Conservation (phyloP, 2,888 invertebrate species). For the Galerucella calmariensis region DNA sequence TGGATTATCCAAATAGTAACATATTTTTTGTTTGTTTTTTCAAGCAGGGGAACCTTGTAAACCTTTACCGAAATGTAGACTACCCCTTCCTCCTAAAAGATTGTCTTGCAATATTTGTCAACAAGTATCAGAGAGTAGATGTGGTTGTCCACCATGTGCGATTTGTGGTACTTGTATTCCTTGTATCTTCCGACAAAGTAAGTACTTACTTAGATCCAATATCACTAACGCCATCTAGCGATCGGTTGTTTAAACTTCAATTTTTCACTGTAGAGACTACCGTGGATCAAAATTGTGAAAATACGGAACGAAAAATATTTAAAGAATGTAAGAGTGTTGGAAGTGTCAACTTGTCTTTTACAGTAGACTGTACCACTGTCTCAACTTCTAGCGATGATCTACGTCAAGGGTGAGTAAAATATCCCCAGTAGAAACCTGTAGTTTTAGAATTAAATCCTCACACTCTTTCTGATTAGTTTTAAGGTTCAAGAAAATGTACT, state of each 20-base stretch:
- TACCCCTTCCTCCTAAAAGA: neutral
- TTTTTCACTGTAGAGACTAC: neutral
- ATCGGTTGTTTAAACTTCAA: neutral
- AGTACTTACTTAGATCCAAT: neutral
- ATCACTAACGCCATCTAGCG: neutral
- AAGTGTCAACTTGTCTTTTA: neutral
- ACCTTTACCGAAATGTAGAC: neutral
- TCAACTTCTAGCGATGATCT: neutral
- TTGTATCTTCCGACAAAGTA: neutral
- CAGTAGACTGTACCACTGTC: neutral
- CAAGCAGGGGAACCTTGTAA: neutral
- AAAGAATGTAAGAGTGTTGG: neutral
- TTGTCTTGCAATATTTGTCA: neutral
- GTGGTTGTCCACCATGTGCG: neutral
- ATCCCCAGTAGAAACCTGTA: no score
- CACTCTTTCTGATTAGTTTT: no score
- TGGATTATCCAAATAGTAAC: neutral
- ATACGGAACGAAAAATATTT: neutral
- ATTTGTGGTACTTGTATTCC: neutral
- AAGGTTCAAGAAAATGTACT: no score
- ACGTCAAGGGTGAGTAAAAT: neutral
- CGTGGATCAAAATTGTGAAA: neutral
- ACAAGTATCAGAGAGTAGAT: neutral
- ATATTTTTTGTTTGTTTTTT: neutral
- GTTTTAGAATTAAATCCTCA: no score